Evolutionary conservation across 2,113 vertebrate species (phyloP), one percentile per base, ranked within the genome.

Genomic region (Xenotilapia caudafasciata): DNA sequence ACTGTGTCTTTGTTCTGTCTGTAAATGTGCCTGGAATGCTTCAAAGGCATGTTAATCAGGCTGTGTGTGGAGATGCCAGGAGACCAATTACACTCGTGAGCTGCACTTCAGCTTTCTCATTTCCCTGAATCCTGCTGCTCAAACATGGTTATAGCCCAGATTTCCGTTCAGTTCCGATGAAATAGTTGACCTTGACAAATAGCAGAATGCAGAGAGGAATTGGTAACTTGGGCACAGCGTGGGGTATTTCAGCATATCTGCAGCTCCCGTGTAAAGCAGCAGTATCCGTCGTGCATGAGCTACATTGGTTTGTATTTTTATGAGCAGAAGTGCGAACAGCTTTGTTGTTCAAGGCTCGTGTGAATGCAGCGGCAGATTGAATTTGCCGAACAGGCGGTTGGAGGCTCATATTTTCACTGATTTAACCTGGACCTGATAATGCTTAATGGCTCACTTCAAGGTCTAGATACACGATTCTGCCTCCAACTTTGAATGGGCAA

Each of bases 31-130:
- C 90, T 88, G 91, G 89, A 92, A 93, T 90, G 89, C 94, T 96
- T 96, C 96, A 96, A 96, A 96, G 94, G 86, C 92, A 94, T 96
- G 95, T 93, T 96, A 96, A 96, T 96, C 80, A 95, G 91, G 91
- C 70, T 65, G 89, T 65, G 56, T 90, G 85, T 92, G 90, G 90
- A 93, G 94, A 95, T 94, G 95, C 95, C 94, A 92, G 93, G 95
- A 96, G 95, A 95, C 95, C 95, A 96, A 96, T 96, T 95, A 96
- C 92, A 92, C 92, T 94, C 23, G 84, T 87, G 93, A 94, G 94
- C 88, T 88, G 82, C 92, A 92, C 94, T 95, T 94, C 89, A 94
- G 93, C 89, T 89, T 92, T 87, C 87, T 93, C 86, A 90, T 91
- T 92, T 92, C 82, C 90, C 83, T 9, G 87, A 93, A 93, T 92